Evolutionary conservation across 30 jellyfish, hydroid and myxozoan species (phyloP).

Genomic region (Turritopsis dohrnii): DNA sequence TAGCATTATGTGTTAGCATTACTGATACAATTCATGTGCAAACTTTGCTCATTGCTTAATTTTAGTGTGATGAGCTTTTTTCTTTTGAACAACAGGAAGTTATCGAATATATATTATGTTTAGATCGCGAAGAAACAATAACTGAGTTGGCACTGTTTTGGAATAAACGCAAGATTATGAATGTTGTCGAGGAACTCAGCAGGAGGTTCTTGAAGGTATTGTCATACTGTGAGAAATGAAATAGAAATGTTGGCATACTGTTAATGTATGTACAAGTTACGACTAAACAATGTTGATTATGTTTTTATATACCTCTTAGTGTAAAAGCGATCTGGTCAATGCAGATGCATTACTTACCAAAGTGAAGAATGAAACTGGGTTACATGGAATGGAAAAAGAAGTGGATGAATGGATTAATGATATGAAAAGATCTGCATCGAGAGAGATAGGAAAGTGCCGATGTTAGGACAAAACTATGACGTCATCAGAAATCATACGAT

Average conservation of each 20-base stretch:
- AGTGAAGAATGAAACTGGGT: background rate
- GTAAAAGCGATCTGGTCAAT: background rate
- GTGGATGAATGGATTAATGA: slow-evolving; percentile 1
- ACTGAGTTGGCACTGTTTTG: slow-evolving; percentile 14
- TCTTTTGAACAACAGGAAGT: background rate
- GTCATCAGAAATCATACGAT: too few species aligned
- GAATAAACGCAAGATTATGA: slow-evolving; percentile 3
- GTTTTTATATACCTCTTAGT: too few species aligned
- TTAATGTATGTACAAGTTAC: background rate
- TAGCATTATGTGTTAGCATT: background rate
- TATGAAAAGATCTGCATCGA: background rate
- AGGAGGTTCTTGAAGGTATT: slow-evolving; percentile 7
- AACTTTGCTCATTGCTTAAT: too few species aligned
- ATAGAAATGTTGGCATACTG: too few species aligned
- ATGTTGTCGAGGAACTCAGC: background rate
- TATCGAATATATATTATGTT: background rate
- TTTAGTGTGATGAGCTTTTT: background rate
- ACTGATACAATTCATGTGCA: background rate
- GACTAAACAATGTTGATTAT: background rate
- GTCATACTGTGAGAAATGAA: background rate
- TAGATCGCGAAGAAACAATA: slow-evolving; percentile 21
- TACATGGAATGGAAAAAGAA: slow-evolving; percentile 7
- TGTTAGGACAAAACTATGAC: too few species aligned
- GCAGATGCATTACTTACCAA: background rate
- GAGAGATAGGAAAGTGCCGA: too few species aligned